Conservation (phyloP, 1,140 invertebrate species). For the Daktulosphaira vitifoliae region DNA sequence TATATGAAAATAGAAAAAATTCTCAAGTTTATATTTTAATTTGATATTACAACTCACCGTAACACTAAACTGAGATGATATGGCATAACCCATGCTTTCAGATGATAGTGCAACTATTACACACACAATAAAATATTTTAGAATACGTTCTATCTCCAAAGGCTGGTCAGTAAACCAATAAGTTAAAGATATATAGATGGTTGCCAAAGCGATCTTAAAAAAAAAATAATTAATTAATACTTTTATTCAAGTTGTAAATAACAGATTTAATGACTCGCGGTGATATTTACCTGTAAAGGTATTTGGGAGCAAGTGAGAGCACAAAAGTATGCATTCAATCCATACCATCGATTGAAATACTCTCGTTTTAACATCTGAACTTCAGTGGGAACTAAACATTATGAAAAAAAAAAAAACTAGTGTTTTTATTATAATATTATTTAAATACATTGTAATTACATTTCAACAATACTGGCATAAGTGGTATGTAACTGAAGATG, state of each 20-base stretch:
- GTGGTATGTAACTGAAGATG: conserved; percentile 65
- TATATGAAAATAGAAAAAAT: no score
- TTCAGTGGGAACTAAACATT: conserved; percentile 65
- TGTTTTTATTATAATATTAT: no score
- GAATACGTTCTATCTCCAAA: conserved; percentile 41
- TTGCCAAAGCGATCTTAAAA: conserved; percentile 42
- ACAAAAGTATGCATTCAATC: conserved; percentile 62
- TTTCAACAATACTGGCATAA: conserved; percentile 65
- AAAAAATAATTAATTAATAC: background rate
- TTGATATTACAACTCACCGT: conserved; percentile 66
- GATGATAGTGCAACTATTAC: conserved; percentile 61
- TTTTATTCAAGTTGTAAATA: background rate
- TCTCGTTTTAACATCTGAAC: conserved; percentile 59
- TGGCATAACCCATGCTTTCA: conserved; percentile 62
- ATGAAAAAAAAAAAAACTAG: conserved; percentile 38
- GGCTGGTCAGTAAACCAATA: conserved; percentile 45
- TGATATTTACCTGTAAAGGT: conserved; percentile 48
- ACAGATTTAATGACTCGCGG: background rate
- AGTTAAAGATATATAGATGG: conserved; percentile 42
- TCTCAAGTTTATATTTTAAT: no score
- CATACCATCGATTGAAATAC: conserved; percentile 70
- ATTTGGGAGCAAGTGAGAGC: conserved; percentile 69
- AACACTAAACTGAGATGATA: conserved; percentile 60
- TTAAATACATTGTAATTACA: conserved; percentile 48
- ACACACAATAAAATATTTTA: conserved; percentile 58